Base-by-base conservation (phyloP, 2,797 vertebrate genomes). In the Centroberyx gerrardi region DNA sequence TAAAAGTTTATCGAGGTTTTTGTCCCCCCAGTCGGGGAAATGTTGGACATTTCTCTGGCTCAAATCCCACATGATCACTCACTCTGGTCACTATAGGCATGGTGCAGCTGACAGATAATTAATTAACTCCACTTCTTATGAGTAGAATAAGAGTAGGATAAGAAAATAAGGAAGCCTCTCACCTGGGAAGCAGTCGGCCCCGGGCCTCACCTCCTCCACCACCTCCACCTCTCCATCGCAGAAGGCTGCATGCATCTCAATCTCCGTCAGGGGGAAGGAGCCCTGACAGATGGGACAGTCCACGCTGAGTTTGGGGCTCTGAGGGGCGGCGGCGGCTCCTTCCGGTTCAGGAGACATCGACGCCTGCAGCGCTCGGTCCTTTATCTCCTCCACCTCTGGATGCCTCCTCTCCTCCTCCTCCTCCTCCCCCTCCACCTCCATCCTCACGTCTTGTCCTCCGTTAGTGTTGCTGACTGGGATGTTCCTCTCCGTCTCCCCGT, bases 161-260 rank as follows among this genome's bases (percentile, higher is more conserved):
- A 14, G 8, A 2, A 48, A 27, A 27, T 8, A 4, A 27, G 10
- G 10, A 17, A 22, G 38, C 33, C 3, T 10, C 18, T 82, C 48
- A 91, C 90, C 78, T 85, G 68, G 75, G 48, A 58, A 58, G 42
- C 44, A 8, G 54, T 62, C 14, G 0, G 3, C 33, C 1, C 46
- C 27, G 0, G 76, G 7, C 10, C 29, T 69, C 38, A 64, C 38
- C 54, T 79, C 36, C 0, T 74, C 80, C 18, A 71, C 17, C 17
- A 62, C 36, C 0, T 81, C 59, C 33, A 68, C 87, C 42, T 90
- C 92, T 0, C 96, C 97, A 2, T 97, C 93, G 83, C 98, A 99
- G 93, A 94, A 97, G 62, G 97, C 98, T 0, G 98, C 97, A 9
- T 99, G 98, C 65, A 92, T 63, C 87, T 98, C 96, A 0, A 99